Percentiles rank a stretch among this genome's conserved stretches.
Evolutionary conservation across 2,113 vertebrate species (phyloP).

Genomic region (Falco punctatus): DNA sequence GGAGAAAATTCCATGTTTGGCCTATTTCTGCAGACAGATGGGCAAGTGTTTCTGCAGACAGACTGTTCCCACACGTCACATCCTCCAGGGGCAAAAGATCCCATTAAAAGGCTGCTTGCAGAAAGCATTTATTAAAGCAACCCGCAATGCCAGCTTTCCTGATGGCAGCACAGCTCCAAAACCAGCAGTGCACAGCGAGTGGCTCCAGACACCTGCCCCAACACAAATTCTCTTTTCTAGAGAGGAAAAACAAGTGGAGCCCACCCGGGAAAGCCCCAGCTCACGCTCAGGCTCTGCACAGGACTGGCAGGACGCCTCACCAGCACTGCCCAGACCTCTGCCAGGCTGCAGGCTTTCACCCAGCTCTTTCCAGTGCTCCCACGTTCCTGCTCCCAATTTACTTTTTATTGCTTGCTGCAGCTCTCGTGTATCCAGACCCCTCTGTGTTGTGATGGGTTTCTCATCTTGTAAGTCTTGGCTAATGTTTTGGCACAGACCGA

Average conservation of each 20-base stretch:
- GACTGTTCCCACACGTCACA: neutral
- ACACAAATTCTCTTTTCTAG: neutral
- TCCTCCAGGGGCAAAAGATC: constrained; percentile 20
- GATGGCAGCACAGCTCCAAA: neutral
- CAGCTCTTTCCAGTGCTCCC: neutral
- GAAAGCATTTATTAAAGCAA: neutral
- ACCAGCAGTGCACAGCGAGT: neutral
- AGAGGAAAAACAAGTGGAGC: neutral
- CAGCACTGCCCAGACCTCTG: neutral
- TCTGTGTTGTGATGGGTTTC: neutral
- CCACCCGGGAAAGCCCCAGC: neutral
- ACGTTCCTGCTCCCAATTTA: fast-evolving
- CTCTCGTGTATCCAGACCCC: neutral
- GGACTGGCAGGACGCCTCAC: fast-evolving
- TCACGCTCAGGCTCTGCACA: neutral
- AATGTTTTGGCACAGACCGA: fast-evolving
- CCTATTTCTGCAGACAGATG: neutral
- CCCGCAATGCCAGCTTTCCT: fast-evolving
- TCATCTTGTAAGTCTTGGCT: neutral
- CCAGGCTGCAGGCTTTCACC: neutral
- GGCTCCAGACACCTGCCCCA: neutral
- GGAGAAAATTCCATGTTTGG: neutral
- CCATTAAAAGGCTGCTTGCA: neutral
- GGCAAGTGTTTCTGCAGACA: constrained; percentile 52
- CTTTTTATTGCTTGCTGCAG: neutral